phyloP scores from a whole-genome alignment of 2,888 invertebrate species.

The Choreutis nemorana region DNA sequence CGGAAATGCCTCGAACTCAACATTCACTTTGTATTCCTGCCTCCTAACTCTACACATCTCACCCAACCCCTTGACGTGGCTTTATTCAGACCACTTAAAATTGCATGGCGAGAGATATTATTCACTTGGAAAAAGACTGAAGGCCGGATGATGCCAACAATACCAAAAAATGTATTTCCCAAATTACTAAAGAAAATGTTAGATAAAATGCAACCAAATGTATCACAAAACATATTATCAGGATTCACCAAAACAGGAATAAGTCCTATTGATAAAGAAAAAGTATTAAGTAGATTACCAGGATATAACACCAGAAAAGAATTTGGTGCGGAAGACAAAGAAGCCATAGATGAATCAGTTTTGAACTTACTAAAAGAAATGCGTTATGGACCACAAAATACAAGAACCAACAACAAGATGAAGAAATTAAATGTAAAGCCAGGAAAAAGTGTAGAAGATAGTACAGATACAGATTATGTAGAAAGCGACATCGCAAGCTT shows the following conservation, averaged over 20 bases:
- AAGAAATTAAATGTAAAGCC: no score
- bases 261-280: no score
- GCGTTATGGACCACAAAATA: no score
- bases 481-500: no score
- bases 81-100: slow-evolving; percentile 22
- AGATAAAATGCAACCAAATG: slow-evolving; percentile 7
- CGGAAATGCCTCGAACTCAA: slow-evolving; percentile 21
- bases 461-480: no score
- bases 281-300: slow-evolving; percentile 1
- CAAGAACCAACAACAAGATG: no score
- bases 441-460: no score
- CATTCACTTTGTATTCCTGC: slow-evolving; percentile 27
- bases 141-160: slow-evolving; percentile 7
- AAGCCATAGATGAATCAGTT: neutral
- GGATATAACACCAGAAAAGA: no score
- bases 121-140: slow-evolving; percentile 14
- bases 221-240: slow-evolving; percentile 8
- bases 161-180: slow-evolving; percentile 14
- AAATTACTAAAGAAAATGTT: slow-evolving; percentile 10
- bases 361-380: neutral
- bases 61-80: slow-evolving; percentile 27
- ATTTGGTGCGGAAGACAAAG: neutral
- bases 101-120: slow-evolving; percentile 16
- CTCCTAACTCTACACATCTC: slow-evolving; percentile 23
- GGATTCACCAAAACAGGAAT: slow-evolving; percentile 2